phyloP scores from a whole-genome alignment of 2,113 vertebrate genomes.

The pig (Sus scrofa) region T2T-Sscrofa CM000819.6:127784001-127784500 shows the following conservation, averaged over 20 bases:
- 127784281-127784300: background rate
- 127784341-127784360: background rate
- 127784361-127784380: background rate
- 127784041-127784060: background rate
- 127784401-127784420: too few species aligned
- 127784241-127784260: background rate
- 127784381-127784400: too few species aligned
- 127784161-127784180: background rate
- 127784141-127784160: background rate
- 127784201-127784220: background rate
- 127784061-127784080: background rate
- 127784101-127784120: background rate
- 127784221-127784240: background rate
- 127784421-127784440: too few species aligned
- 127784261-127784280: background rate
- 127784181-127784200: background rate
- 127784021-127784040: background rate
- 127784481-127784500: too few species aligned
- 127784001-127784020: background rate
- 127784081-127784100: background rate
- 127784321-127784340: background rate
- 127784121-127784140: background rate
- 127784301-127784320: background rate
- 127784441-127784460: too few species aligned
- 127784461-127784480: too few species aligned